These are phyloP conservation scores for Synanthedon andrenaeformis DNA, from an alignment of 2,888 invertebrate genomes.

Conservation along the genomic window DNA sequence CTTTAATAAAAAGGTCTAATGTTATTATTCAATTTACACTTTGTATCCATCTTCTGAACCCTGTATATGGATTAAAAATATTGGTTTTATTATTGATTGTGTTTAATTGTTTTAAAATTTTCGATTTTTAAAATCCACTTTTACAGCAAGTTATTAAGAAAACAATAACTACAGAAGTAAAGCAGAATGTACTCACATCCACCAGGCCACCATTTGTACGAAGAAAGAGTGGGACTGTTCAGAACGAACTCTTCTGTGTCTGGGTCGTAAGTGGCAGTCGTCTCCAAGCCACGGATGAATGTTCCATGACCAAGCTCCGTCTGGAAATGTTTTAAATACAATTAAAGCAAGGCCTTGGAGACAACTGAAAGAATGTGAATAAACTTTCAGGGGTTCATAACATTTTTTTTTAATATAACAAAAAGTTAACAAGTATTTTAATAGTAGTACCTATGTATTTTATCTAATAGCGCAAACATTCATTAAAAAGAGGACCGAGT, in stretches of 20 bases:
- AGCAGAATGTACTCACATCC: constrained; percentile 74
- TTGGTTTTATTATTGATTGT: too few species aligned
- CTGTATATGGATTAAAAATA: too few species aligned
- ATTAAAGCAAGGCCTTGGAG: background rate
- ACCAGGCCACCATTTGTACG: constrained; percentile 98
- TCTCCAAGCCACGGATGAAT: constrained; percentile 91
- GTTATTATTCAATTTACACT: too few species aligned
- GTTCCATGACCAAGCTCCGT: constrained; percentile 97
- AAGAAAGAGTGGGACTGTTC: constrained; percentile 86
- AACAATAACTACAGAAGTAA: too few species aligned
- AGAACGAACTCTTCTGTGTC: constrained; percentile 86
- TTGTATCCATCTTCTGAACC: too few species aligned
- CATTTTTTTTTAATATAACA: background rate
- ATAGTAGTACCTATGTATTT: background rate
- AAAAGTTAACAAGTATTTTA: background rate
- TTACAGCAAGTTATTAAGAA: background rate
- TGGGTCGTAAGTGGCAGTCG: constrained; percentile 90
- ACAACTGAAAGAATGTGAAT: too few species aligned
- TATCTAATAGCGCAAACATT: background rate
- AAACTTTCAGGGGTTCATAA: too few species aligned
- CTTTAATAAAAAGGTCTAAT: too few species aligned
- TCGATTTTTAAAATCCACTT: too few species aligned
- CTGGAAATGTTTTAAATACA: constrained; percentile 47
- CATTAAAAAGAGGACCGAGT: too few species aligned
- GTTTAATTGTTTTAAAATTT: too few species aligned